phyloP scores from a whole-genome alignment of 2,888 invertebrate genomes.

The Xestia sexstrigata region DNA sequence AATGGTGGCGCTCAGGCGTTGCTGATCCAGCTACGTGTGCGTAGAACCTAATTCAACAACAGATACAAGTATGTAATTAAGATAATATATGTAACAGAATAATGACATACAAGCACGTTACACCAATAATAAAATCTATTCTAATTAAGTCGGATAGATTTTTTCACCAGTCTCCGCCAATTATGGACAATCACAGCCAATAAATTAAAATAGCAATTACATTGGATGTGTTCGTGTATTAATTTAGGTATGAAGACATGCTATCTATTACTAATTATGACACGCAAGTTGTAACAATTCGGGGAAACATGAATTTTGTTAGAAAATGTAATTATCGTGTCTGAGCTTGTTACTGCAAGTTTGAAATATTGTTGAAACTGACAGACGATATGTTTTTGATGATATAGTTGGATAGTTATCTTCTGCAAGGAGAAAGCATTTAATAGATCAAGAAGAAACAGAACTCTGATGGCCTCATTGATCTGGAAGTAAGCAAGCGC shows the following conservation, averaged over 20 bases:
- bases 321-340: constrained; percentile 35
- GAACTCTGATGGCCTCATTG: background rate
- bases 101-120: constrained; percentile 15
- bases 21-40: background rate
- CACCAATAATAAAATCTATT: constrained; percentile 17
- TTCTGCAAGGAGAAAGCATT: background rate
- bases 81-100: constrained; percentile 17
- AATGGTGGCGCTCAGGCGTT: no score
- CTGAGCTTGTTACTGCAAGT: constrained; percentile 9
- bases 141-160: constrained; percentile 21
- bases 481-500: background rate
- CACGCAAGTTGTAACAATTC: constrained; percentile 41
- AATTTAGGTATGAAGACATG: constrained; percentile 32
- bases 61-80: background rate
- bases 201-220: constrained; percentile 55
- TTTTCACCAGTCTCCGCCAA: constrained; percentile 23
- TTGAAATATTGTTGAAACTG: constrained; percentile 24
- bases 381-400: background rate
- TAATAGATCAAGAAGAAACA: background rate
- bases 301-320: constrained; percentile 18
- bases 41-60: background rate
- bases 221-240: constrained; percentile 27
- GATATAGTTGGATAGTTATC: background rate
- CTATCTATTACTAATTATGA: constrained; percentile 59
- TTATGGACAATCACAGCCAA: constrained; percentile 46